phyloP scores from a whole-genome alignment of 2,113 vertebrate genomes.

The Microcebus ravelobensis region DNA sequence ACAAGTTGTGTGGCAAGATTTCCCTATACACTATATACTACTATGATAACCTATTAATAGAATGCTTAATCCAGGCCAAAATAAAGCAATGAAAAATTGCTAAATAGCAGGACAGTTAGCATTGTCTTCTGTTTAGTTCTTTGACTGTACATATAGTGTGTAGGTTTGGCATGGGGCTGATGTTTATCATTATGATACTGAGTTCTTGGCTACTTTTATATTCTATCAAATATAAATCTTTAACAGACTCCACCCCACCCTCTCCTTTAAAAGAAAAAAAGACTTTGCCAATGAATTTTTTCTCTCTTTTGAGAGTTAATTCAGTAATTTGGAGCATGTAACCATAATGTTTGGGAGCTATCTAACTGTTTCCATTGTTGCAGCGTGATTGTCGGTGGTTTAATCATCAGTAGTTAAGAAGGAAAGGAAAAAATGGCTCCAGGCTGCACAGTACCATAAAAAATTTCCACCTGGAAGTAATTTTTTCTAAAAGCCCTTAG shows the following conservation, averaged over 20 bases:
- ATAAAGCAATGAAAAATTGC: slow-evolving; percentile 30
- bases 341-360: slow-evolving; percentile 49
- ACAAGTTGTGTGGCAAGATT: neutral
- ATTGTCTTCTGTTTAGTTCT: neutral
- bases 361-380: slow-evolving; percentile 63
- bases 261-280: neutral
- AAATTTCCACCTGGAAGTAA: slow-evolving; percentile 76
- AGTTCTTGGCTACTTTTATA: slow-evolving; percentile 50
- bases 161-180: neutral
- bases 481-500: slow-evolving; percentile 69
- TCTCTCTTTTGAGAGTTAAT: slow-evolving; percentile 50
- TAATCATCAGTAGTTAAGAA: slow-evolving; percentile 67
- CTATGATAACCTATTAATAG: neutral
- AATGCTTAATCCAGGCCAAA: slow-evolving; percentile 28
- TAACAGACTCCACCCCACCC: neutral
- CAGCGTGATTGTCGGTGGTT: slow-evolving; percentile 62
- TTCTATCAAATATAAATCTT: slow-evolving; percentile 41
- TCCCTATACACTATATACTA: neutral
- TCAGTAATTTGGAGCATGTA: slow-evolving; percentile 61
- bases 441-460: slow-evolving; percentile 49
- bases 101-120: neutral
- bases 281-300: slow-evolving; percentile 17
- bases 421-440: slow-evolving; percentile 52
- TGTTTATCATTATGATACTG: slow-evolving; percentile 45
- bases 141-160: neutral